A percentile compares a stretch with the other conserved stretches of the same genome.
Conservation (phyloP, 2,888 invertebrate species). For the Sinelater perroti region DNA sequence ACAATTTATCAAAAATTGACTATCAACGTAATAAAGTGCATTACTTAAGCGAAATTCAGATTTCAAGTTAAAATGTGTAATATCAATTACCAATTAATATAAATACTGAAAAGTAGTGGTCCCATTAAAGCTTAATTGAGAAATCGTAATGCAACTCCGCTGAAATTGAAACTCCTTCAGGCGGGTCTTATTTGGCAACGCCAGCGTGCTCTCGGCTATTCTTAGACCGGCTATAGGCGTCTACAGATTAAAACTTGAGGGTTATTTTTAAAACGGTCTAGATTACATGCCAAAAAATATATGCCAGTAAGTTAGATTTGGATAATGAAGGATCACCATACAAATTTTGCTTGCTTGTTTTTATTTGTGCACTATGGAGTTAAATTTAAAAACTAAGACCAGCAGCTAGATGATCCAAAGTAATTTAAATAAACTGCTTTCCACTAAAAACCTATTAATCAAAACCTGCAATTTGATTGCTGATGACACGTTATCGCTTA, state of each 20-base stretch:
- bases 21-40: no score
- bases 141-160: not conserved
- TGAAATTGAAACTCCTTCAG: constrained; percentile 28
- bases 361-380: no score
- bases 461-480: no score
- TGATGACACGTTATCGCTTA: no score
- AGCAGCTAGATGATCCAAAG: no score
- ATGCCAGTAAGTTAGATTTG: constrained; percentile 9
- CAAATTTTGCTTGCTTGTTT: no score
- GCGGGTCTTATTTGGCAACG: constrained; percentile 47
- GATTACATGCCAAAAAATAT: constrained; percentile 15
- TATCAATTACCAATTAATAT: not conserved
- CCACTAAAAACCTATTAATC: constrained; percentile 1
- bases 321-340: no score
- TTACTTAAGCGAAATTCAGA: no score
- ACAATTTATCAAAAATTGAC: no score
- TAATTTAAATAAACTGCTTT: not conserved
- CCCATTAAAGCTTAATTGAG: not conserved
- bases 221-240: constrained; percentile 35
- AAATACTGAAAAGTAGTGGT: no score
- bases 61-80: not conserved
- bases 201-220: constrained; percentile 42
- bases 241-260: constrained; percentile 17
- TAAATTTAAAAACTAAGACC: no score
- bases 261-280: constrained; percentile 28